Evolutionary conservation across 2,113 vertebrate species (phyloP).

Genomic region (Bolborhynchus lineola): DNA sequence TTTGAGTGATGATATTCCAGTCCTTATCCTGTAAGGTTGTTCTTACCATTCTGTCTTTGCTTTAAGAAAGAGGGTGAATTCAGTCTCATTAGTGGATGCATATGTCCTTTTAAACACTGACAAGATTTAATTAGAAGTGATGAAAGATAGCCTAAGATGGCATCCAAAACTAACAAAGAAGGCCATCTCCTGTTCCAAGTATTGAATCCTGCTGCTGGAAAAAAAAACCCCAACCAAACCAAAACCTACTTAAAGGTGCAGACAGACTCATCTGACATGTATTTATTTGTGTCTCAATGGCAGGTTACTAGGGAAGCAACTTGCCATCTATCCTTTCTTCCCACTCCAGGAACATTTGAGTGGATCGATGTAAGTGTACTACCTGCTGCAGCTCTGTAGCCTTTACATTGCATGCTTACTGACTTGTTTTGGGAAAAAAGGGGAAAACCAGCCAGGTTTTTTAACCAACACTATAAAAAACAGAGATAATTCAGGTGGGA

Average conservation of each 20-base stretch:
- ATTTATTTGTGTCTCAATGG: background rate
- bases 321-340: background rate
- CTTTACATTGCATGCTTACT: background rate
- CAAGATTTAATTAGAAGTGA: background rate
- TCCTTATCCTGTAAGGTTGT: background rate
- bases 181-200: background rate
- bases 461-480: background rate
- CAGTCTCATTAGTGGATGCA: background rate
- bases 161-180: background rate
- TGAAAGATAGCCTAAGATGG: background rate
- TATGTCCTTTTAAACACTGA: background rate
- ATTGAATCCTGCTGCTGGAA: background rate
- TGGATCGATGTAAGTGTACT: background rate
- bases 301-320: background rate
- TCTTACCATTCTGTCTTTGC: background rate
- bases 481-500: background rate
- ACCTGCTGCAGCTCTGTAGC: background rate
- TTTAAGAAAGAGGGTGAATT: background rate
- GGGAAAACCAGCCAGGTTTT: background rate
- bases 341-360: background rate
- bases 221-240: background rate
- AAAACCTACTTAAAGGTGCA: background rate
- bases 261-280: accelerated
- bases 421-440: background rate
- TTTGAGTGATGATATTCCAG: background rate